Evolutionary conservation across 2,888 invertebrate genomes (phyloP).

Genomic region (Chrysina gloriosa): DNA sequence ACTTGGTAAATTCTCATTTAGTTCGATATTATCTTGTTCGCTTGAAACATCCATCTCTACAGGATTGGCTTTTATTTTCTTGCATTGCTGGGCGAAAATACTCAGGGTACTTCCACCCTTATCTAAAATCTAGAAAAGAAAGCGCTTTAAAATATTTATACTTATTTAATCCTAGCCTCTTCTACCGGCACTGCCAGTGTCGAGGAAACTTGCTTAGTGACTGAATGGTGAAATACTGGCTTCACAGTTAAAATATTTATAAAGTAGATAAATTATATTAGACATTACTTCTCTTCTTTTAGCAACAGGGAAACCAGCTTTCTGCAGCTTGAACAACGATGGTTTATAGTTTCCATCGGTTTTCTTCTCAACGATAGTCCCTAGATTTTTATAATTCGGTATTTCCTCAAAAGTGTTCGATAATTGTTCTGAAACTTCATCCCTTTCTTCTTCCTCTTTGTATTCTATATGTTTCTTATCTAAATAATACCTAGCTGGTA

Average conservation of each 20-base stretch:
- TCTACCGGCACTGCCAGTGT: too few relatives aligned
- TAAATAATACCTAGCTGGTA: constrained; percentile 3
- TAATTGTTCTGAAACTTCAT: constrained; percentile 55
- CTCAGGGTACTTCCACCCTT: constrained; percentile 64
- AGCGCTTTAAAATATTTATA: too few relatives aligned
- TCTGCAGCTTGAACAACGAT: constrained; percentile 50
- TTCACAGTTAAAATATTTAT: neutral
- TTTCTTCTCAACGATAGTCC: constrained; percentile 71
- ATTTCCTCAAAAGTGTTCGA: constrained; percentile 65
- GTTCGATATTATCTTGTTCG: too few relatives aligned
- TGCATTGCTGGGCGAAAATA: constrained; percentile 67
- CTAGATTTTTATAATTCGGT: constrained; percentile 64
- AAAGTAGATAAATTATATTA: neutral
- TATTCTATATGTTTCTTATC: constrained; percentile 22
- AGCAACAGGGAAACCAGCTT: constrained; percentile 70
- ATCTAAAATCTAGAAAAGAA: constrained; percentile 50
- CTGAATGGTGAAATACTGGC: neutral
- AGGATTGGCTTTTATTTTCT: constrained; percentile 57
- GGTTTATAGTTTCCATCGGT: neutral
- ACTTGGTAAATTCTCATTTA: too few relatives aligned
- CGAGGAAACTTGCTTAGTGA: too few relatives aligned
- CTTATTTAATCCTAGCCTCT: too few relatives aligned
- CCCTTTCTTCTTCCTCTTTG: constrained; percentile 41
- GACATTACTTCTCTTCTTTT: constrained; percentile 61
- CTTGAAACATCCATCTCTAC: constrained; percentile 35